Base-by-base conservation (phyloP, 1,140 invertebrate genomes). In the Pseudachorutes palmiensis region DNA sequence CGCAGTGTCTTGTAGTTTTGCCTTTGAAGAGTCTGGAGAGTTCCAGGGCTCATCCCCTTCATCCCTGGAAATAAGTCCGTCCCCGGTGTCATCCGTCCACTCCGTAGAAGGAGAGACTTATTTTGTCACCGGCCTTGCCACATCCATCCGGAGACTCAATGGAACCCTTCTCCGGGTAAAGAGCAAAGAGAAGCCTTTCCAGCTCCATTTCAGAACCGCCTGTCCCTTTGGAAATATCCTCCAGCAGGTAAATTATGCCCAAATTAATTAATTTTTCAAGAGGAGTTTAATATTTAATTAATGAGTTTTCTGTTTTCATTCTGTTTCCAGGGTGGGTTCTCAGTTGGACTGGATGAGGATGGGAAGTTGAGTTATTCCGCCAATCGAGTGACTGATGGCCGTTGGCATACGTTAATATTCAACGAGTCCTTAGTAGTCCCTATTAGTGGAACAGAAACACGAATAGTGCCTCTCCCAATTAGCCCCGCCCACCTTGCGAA, bases 141-240 rank as follows among this genome's bases (percentile, higher is more conserved):
- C 36, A 32, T 26, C 32, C 14, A 62, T 70, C 19, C 49, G 67
- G 31, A 66, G 51, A 28, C 69, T 70, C 12, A 70, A 66, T 48
- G 58, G 61, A 3, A 57, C 66, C 24, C 49, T 41, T 24, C 45
- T 73, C 22, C 55, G 31, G 29, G n/a, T 14, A 3, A 30, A 67
- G 16, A 70, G 65, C 45, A 16, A 48, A 22, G 28, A 61, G 9
- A 67, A 70, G 2, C 67, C 61, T 14, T 69, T 73, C 32, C 49
- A 67, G 59, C 62, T 73, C 1, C 66, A 69, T 31, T 73, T 69
- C 33, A 36, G 72, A 30, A 73, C 72, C 2, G 72, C 64, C 1
- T 73, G 72, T 45, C 67, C 72, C 28, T 73, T 68, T 45, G 66
- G 69, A 49, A 73, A 73, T 65, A 62, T 73, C 41, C 45, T 73